Conservation (phyloP, 2,113 vertebrate genomes). For the Pitta sordida region DNA sequence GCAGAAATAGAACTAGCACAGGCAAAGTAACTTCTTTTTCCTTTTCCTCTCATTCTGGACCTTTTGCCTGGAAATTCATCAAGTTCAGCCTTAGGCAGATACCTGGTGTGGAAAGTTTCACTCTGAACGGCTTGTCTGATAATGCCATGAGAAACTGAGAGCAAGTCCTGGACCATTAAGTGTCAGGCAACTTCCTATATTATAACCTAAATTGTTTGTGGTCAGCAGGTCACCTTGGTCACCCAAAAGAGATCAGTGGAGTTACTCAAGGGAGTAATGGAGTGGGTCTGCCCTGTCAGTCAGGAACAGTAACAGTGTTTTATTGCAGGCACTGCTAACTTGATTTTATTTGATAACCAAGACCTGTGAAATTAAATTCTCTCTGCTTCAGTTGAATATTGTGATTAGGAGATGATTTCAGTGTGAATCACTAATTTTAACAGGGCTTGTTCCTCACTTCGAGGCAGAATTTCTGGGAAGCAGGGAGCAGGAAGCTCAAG, state of each 20-base stretch:
- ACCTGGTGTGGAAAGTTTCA: constrained; percentile 26
- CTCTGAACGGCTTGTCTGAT: constrained; percentile 10
- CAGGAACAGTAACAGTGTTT: not conserved
- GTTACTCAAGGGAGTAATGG: not conserved
- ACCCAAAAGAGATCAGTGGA: not conserved
- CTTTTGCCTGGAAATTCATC: constrained; percentile 3
- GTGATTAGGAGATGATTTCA: not conserved
- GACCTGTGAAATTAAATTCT: constrained; percentile 57
- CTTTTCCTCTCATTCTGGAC: not conserved
- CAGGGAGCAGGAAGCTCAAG: not conserved
- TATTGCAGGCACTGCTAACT: not conserved
- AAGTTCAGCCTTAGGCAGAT: not conserved
- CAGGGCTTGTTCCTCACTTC: not conserved
- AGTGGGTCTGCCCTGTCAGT: not conserved
- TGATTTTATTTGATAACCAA: constrained; percentile 8
- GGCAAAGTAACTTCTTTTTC: not conserved
- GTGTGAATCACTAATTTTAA: not conserved
- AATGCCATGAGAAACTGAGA: constrained; percentile 4
- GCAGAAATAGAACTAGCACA: not conserved
- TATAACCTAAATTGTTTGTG: not conserved
- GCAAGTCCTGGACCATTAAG: not conserved
- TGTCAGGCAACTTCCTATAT: not conserved
- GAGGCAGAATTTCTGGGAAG: not conserved
- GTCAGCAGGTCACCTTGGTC: constrained; percentile 7
- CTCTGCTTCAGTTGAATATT: not conserved